phyloP scores from a whole-genome alignment of 64 coral and sea anemone genomes.

The Anthopleura sola region DNA sequence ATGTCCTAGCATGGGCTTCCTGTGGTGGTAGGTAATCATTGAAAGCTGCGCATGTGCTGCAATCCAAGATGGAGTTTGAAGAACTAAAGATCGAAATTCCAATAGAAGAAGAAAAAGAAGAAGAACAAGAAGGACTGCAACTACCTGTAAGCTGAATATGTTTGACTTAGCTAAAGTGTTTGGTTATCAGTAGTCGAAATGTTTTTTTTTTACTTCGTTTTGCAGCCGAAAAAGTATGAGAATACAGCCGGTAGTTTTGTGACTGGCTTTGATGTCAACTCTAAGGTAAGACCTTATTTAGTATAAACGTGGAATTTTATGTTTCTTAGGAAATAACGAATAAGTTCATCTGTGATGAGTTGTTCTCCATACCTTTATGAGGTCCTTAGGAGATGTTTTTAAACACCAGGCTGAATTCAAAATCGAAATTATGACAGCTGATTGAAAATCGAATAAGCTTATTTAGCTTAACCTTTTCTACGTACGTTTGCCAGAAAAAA shows the following conservation, averaged over 20 bases:
- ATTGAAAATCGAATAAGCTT: no score
- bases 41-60: neutral
- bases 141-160: neutral
- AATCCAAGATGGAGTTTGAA: slow-evolving; percentile 99
- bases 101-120: slow-evolving; percentile 58
- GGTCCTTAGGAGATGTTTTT: no score
- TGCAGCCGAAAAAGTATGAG: slow-evolving; percentile 87
- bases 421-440: no score
- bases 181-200: neutral
- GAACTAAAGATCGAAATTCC: slow-evolving; percentile 95
- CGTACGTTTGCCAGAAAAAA: no score
- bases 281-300: slow-evolving; percentile 71
- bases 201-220: neutral
- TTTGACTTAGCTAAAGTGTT: neutral
- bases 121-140: slow-evolving; percentile 56
- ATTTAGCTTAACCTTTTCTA: no score
- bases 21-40: neutral
- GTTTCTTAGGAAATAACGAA: no score
- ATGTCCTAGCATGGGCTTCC: neutral
- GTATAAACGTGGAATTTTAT: no score
- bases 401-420: no score
- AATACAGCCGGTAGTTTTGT: slow-evolving; percentile 91
- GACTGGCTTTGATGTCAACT: slow-evolving; percentile 93
- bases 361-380: no score
- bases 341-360: no score